Evolutionary conservation across 2,113 vertebrate species (phyloP), one percentile per base, ranked within the genome.

Genomic region (Alligator mississippiensis): DNA sequence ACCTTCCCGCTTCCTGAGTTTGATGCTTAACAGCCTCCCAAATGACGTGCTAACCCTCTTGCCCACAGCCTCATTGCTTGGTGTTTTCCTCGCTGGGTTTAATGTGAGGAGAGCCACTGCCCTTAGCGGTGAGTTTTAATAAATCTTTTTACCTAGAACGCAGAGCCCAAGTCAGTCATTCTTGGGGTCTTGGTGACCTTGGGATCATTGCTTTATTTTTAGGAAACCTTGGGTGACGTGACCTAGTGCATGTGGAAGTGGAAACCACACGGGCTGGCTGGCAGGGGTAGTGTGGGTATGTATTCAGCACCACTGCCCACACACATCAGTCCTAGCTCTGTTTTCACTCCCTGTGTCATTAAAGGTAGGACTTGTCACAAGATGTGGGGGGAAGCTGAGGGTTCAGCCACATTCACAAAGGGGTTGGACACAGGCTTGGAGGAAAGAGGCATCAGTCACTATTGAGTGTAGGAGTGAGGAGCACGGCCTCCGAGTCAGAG

Each of bases 111-210:
- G 9, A 47, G 47, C 47, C 47, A 9, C 47, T 47, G 47, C 47
- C 47, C 47, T 47, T 47, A 47, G 47, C 9, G 47, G 47, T 47
- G 7, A 47, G 47, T 94, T 89, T 95, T 91, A 97, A 97, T 96
- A 97, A 97, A 97, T 90, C 86, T 95, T 95, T 95, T 94, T 95
- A 93, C 30, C 57, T 72, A n/a, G 85, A 21, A 68, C 1, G 1
- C 0, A 0, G 70, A 47, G 24, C 34, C 64, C 54, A 1, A 82
- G 66, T 30, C 54, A 19, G 30, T 81, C 27, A 12, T 34, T 87
- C 7, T 63, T 64, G 25, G 54, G 61, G 24, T 34, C 54, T 34
- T 6, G 15, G 11, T 82, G 70, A 25, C 3, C 12, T 16, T 16
- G 60, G 16, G 10, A n/a, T 15, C 27, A 24, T 38, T 4, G 27